Percentiles rank a stretch among this genome's conserved stretches.
Conservation (phyloP, 2,888 invertebrate genomes). For the Parnassius glacialis region DNA sequence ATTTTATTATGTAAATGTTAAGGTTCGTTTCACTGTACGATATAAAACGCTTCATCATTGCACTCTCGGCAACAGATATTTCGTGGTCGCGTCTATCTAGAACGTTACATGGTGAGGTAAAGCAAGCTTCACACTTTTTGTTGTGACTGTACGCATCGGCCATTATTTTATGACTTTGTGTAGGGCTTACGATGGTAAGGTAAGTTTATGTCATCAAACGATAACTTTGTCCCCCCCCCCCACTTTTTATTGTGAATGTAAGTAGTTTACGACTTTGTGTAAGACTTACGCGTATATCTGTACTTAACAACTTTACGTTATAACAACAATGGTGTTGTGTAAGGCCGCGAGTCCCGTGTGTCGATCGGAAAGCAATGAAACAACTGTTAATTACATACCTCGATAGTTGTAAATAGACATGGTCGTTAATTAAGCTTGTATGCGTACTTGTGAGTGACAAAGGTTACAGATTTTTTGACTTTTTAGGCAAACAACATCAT, state of each 20-base stretch:
- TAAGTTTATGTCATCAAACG: too few species aligned
- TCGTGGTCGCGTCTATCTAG: slow-evolving; percentile 7
- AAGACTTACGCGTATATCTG: neutral
- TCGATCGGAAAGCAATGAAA: too few species aligned
- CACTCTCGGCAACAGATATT: slow-evolving; percentile 7
- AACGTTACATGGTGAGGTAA: neutral
- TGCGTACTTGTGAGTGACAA: too few species aligned
- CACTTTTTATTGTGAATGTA: too few species aligned
- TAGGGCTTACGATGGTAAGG: neutral
- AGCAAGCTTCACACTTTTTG: neutral
- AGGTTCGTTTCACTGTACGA: slow-evolving; percentile 4
- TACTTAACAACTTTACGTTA: neutral
- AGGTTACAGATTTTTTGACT: too few species aligned
- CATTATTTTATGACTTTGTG: neutral
- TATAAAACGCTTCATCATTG: slow-evolving; percentile 11
- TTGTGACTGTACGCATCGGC: too few species aligned
- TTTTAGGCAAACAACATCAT: too few species aligned
- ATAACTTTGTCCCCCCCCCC: too few species aligned
- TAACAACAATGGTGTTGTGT: neutral
- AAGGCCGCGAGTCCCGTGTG: too few species aligned
- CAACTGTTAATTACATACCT: too few species aligned
- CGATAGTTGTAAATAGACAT: too few species aligned
- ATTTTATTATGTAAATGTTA: neutral
- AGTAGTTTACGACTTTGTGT: neutral
- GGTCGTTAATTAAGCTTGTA: too few species aligned